Evolutionary conservation across 1,140 invertebrate genomes (phyloP).

Genomic region (Tetragnatha versicolor): DNA sequence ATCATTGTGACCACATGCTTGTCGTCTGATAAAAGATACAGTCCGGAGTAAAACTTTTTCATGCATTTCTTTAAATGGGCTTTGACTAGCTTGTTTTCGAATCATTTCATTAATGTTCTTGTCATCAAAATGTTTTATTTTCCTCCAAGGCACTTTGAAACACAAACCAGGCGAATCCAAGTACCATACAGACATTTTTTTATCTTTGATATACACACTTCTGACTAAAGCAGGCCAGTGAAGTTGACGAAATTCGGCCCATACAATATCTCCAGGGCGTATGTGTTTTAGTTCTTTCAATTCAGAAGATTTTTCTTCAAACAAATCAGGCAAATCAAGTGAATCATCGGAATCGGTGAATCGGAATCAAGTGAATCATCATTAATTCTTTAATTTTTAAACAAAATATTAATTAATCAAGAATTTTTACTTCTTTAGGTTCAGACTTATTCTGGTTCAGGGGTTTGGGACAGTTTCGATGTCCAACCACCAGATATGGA

Average conservation of each 20-base stretch:
- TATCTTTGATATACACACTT: neutral
- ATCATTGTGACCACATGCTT: neutral
- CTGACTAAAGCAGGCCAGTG: constrained; percentile 9
- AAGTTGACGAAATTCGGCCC: constrained; percentile 3
- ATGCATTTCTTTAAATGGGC: neutral
- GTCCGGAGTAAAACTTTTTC: neutral
- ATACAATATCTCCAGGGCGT: constrained; percentile 5
- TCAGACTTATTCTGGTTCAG: too few species aligned
- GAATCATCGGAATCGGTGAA: constrained; percentile 5
- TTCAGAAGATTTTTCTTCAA: neutral
- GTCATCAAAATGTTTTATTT: neutral
- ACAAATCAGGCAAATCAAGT: neutral
- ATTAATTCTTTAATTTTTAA: too few species aligned
- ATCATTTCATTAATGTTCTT: neutral
- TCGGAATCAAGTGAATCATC: too few species aligned
- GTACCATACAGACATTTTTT: constrained; percentile 6
- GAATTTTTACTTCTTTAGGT: too few species aligned
- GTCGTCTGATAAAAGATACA: neutral
- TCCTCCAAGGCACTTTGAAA: neutral
- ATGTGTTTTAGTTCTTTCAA: neutral
- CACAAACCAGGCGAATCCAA: constrained; percentile 5
- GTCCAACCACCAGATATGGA: too few species aligned
- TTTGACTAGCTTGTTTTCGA: neutral
- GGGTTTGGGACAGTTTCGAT: too few species aligned
- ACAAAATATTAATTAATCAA: too few species aligned